phyloP scores from a whole-genome alignment of 2,888 invertebrate species.

The Lysandra coridon region DNA sequence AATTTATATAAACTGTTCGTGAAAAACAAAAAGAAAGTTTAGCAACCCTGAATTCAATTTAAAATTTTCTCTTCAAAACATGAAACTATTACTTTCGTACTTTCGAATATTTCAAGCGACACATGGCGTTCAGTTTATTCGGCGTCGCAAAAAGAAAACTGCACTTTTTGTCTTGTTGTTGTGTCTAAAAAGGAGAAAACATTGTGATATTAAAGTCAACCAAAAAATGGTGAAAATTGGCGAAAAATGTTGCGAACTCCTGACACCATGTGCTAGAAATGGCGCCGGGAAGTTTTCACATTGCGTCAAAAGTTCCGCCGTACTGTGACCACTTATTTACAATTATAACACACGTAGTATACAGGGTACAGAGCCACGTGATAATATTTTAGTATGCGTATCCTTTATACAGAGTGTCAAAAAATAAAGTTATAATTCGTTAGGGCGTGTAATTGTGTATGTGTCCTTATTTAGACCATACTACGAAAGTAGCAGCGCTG shows the following conservation, averaged over 20 bases:
- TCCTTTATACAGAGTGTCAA: no score
- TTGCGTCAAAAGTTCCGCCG: background rate
- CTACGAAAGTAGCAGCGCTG: no score
- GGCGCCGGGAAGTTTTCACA: background rate
- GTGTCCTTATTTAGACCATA: no score
- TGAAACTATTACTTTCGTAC: constrained; percentile 22
- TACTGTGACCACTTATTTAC: constrained; percentile 9
- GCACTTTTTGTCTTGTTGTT: constrained; percentile 19
- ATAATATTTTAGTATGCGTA: background rate
- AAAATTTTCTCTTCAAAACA: constrained; percentile 17
- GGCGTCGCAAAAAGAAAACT: background rate
- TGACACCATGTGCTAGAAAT: constrained; percentile 19
- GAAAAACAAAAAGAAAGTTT: constrained; percentile 7
- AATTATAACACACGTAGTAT: background rate
- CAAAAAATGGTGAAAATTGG: constrained; percentile 10
- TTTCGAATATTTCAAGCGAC: constrained; percentile 19
- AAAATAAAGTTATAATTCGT: no score
- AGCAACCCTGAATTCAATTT: constrained; percentile 19
- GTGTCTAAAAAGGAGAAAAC: constrained; percentile 8
- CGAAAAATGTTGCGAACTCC: constrained; percentile 10
- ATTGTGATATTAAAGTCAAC: constrained; percentile 1
- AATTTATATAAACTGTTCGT: background rate
- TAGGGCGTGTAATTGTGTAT: no score
- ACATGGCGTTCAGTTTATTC: constrained; percentile 7
- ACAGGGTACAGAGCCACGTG: background rate